These are phyloP conservation scores for Coleophora flavipennella DNA, from an alignment of 2,888 invertebrate species.

Conservation along the genomic window DNA sequence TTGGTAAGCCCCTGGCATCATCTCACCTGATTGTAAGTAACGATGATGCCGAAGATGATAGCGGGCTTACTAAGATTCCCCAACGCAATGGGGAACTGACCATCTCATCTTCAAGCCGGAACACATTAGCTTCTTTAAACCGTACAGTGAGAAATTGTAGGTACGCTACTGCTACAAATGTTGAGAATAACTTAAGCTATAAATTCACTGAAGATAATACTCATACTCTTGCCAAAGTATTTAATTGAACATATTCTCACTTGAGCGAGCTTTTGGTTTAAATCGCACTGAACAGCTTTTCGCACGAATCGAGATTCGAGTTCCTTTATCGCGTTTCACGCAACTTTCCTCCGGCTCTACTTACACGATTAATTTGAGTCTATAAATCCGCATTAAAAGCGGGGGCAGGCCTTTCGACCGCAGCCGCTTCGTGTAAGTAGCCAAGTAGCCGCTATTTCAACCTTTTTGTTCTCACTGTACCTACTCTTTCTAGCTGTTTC, in stretches of 20 bases:
- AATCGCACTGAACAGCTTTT: slow-evolving; percentile 47
- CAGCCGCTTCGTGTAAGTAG: slow-evolving; percentile 52
- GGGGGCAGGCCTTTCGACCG: slow-evolving; percentile 56
- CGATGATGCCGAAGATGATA: too few species aligned
- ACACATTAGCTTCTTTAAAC: too few species aligned
- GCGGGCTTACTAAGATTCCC: too few species aligned
- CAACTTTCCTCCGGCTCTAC: slow-evolving; percentile 61
- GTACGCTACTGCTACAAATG: neutral
- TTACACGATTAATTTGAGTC: slow-evolving; percentile 71
- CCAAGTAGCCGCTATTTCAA: slow-evolving; percentile 50
- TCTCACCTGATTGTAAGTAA: too few species aligned
- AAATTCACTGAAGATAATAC: too few species aligned
- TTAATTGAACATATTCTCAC: slow-evolving; percentile 21
- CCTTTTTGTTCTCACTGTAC: slow-evolving; percentile 50
- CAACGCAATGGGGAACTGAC: too few species aligned
- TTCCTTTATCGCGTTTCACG: slow-evolving; percentile 63
- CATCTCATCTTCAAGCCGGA: too few species aligned
- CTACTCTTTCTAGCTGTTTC: too few species aligned
- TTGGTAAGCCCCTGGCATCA: too few species aligned
- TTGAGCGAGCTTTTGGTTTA: slow-evolving; percentile 35
- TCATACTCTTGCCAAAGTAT: slow-evolving; percentile 5
- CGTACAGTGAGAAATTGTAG: too few species aligned
- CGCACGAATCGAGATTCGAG: slow-evolving; percentile 46
- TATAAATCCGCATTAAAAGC: slow-evolving; percentile 70
- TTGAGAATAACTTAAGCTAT: too few species aligned